Evolutionary conservation across 2,797 vertebrate species (phyloP).

Genomic region (Lates japonicus): DNA sequence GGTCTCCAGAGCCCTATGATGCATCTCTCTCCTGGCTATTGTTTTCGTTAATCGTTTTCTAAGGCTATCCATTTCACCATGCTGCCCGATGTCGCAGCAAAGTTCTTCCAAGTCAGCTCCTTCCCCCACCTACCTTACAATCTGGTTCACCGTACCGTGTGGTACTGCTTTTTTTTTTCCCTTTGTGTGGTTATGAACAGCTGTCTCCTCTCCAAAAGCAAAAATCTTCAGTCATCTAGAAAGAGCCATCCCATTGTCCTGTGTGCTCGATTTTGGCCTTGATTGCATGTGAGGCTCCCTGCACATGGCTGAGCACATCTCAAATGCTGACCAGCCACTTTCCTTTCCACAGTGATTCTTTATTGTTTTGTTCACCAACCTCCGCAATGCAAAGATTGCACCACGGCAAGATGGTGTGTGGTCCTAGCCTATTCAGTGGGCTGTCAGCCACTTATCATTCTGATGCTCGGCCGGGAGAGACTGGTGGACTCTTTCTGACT

Average conservation of each 20-base stretch:
- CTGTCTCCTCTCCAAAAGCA: slow-evolving; percentile 41
- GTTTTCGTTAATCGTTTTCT: slow-evolving; percentile 86
- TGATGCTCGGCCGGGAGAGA: slow-evolving; percentile 66
- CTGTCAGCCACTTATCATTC: slow-evolving; percentile 80
- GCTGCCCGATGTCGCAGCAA: slow-evolving; percentile 69
- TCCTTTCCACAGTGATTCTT: slow-evolving; percentile 69
- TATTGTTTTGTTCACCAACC: slow-evolving; percentile 76
- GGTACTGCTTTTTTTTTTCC: slow-evolving; percentile 30
- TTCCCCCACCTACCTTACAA: slow-evolving; percentile 54
- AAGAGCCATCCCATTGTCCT: slow-evolving; percentile 45
- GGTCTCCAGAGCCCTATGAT: slow-evolving; percentile 75
- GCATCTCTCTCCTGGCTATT: slow-evolving; percentile 80
- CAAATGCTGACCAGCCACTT: slow-evolving; percentile 76
- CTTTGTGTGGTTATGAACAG: slow-evolving; percentile 36
- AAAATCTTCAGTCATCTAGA: slow-evolving; percentile 29
- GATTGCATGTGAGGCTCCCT: slow-evolving; percentile 43
- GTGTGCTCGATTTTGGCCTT: slow-evolving; percentile 46
- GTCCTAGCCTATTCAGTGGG: slow-evolving; percentile 63
- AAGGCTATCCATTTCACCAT: slow-evolving; percentile 79
- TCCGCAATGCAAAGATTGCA: slow-evolving; percentile 78
- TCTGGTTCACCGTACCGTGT: slow-evolving; percentile 48
- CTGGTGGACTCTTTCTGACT: slow-evolving; percentile 56
- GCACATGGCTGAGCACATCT: slow-evolving; percentile 62
- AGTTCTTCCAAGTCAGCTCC: slow-evolving; percentile 70
- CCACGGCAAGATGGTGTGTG: slow-evolving; percentile 72